These are phyloP conservation scores for Anodontia alba DNA, from an alignment of 2,888 invertebrate species.

Conservation along the genomic window DNA sequence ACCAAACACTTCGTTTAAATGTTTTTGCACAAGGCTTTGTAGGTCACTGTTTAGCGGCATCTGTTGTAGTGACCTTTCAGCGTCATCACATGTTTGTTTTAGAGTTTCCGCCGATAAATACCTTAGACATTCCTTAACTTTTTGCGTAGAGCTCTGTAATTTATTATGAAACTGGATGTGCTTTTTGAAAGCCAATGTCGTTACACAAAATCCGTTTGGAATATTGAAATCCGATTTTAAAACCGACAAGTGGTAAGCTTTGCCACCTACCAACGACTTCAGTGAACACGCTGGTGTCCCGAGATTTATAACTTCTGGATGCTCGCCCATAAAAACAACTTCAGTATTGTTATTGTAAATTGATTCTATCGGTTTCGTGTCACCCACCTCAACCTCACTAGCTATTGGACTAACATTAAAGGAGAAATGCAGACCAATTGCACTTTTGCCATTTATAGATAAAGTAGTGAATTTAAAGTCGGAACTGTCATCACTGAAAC, in stretches of 20 bases:
- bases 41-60: background rate
- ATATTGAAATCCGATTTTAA: background rate
- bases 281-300: background rate
- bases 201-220: constrained; percentile 1
- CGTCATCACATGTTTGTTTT: background rate
- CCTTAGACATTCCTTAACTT: background rate
- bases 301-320: background rate
- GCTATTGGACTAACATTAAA: background rate
- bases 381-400: background rate
- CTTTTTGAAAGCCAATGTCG: background rate
- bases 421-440: background rate
- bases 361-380: no score
- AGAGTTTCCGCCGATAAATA: background rate
- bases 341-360: no score
- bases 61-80: background rate
- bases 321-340: no score
- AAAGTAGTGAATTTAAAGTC: background rate
- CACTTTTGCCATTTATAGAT: background rate
- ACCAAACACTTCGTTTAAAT: background rate
- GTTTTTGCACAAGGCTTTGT: background rate
- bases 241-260: background rate
- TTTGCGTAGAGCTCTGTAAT: background rate
- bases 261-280: background rate
- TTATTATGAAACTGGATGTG: background rate
- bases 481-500: background rate